Conservation (phyloP, 2,113 vertebrate genomes). For the Arenaria interpres region DNA sequence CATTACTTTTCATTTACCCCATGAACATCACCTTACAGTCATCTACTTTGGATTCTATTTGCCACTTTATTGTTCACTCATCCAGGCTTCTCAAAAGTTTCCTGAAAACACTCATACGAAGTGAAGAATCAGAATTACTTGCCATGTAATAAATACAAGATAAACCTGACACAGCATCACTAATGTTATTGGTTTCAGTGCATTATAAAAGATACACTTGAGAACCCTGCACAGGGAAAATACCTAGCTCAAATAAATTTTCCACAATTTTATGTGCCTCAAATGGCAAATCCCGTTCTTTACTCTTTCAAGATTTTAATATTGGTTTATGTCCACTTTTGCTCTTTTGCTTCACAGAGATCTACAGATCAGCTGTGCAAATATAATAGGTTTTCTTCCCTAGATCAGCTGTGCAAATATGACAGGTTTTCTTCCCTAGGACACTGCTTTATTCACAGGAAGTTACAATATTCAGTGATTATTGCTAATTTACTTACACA, state of each 20-base stretch:
- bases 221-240: neutral
- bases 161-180: neutral
- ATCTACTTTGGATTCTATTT: neutral
- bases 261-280: neutral
- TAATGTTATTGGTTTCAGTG: neutral
- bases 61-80: neutral
- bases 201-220: neutral
- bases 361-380: neutral
- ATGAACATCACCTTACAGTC: neutral
- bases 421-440: neutral
- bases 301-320: neutral
- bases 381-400: neutral
- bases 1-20: neutral
- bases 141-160: neutral
- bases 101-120: neutral
- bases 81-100: neutral
- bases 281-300: neutral
- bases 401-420: neutral
- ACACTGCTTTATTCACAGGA: neutral
- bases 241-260: neutral
- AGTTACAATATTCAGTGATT: neutral
- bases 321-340: neutral
- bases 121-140: neutral
- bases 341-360: neutral
- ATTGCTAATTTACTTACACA: neutral